Evolutionary conservation across 2,888 invertebrate species (phyloP).

Genomic region (Lasioglossum marginatum): DNA sequence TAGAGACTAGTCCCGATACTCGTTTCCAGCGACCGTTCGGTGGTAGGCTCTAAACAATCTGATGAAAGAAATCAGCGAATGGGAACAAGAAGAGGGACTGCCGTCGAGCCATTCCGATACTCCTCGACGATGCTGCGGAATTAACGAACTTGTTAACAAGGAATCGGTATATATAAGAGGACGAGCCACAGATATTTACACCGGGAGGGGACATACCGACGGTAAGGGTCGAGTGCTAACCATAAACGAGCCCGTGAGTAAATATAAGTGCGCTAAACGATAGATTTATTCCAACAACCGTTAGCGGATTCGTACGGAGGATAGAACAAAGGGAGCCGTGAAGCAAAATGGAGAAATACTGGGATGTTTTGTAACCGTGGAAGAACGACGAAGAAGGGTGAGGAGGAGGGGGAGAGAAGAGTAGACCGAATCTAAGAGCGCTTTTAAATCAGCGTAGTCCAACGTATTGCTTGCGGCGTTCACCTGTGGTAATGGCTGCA

Average conservation of each 20-base stretch:
- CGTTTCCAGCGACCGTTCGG: neutral
- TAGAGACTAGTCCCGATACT: neutral
- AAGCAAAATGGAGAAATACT: constrained; percentile 39
- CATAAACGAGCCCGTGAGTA: constrained; percentile 2
- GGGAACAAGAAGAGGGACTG: neutral
- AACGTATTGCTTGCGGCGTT: constrained; percentile 73
- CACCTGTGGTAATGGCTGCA: constrained; percentile 74
- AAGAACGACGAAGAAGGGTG: constrained; percentile 21
- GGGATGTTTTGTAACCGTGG: constrained; percentile 52
- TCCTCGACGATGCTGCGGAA: neutral
- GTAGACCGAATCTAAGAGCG: constrained; percentile 69
- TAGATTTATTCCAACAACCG: constrained; percentile 28
- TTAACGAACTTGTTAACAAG: constrained; percentile 31
- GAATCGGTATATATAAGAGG: neutral
- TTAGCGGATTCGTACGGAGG: constrained; percentile 31
- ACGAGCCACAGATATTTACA: constrained; percentile 8
- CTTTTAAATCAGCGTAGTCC: constrained; percentile 71
- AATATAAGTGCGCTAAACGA: neutral
- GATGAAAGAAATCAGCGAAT: neutral
- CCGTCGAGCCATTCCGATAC: constrained; percentile 2
- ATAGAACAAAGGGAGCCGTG: constrained; percentile 42
- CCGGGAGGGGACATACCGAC: neutral
- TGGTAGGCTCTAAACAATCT: neutral
- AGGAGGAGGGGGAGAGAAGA: constrained; percentile 15
- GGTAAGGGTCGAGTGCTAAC: neutral